phyloP scores from a whole-genome alignment of 2,797 vertebrate species.

The Pseudocheirus occidentalis region DNA sequence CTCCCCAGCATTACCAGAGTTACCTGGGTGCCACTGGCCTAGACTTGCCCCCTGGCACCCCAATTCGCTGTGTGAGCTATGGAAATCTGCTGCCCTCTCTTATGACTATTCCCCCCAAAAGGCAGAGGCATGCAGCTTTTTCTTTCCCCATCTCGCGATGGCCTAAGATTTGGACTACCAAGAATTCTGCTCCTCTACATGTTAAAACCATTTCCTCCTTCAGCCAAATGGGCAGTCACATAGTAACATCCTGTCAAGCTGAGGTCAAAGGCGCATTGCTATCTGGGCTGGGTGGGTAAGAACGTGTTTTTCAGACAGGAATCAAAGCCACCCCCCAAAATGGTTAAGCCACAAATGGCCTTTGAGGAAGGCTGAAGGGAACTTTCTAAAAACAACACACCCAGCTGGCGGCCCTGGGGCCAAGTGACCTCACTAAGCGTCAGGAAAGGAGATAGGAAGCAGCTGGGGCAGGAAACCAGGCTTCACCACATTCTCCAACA shows the following conservation, averaged over 20 bases:
- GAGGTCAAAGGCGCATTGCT: background rate
- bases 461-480: background rate
- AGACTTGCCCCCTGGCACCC: background rate
- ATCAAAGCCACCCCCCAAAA: background rate
- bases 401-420: background rate
- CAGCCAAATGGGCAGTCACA: background rate
- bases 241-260: background rate
- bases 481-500: background rate
- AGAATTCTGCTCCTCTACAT: background rate
- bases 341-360: background rate
- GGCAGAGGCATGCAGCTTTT: background rate
- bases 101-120: background rate
- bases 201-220: background rate
- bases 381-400: background rate
- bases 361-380: background rate
- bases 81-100: background rate
- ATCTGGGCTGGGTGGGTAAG: background rate
- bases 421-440: background rate
- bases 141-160: background rate
- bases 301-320: background rate
- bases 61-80: background rate
- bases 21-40: background rate
- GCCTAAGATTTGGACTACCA: background rate
- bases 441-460: background rate
- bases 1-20: background rate